Base-by-base conservation (phyloP, 2,888 invertebrate genomes). In the Caenorhabditis panamensis region DNA sequence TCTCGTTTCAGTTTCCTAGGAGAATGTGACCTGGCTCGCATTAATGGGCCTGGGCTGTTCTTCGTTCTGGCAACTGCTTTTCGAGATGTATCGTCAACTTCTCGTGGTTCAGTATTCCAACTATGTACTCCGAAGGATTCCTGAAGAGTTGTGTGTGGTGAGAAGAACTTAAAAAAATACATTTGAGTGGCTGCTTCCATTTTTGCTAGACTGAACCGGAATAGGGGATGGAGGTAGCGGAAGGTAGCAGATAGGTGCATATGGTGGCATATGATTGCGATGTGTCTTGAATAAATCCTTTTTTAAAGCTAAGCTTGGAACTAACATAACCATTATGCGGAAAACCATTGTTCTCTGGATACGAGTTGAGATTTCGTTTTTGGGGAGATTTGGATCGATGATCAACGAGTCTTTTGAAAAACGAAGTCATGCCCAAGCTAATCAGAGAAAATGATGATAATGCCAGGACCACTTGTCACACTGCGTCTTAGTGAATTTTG, bases 61-160 rank as follows among this genome's bases (percentile, higher is more conserved):
- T 58, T 64, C 28, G 4, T 8, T 4, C 2, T n/a, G 4, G 9
- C 20, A 3, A 22, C 28, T 1, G 9, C 36, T n/a, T n/a, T n/a
- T n/a, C n/a, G n/a, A n/a, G n/a, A n/a, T 6, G 47, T n/a, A 28
- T 79, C 76, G 22, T 82, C 75, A n/a, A 56, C 54, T 36, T 79
- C 75, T n/a, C 75, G 66, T 8, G 76, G 72, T 53, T 87, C 87
- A 6, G 87, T 85, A 37, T 87, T 87, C 87, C 87, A 87, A 22
- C 84, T 83, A 18, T 84, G 84, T 26, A 86, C 84, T 2, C 85
- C 86, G 18, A 84, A 72, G 0, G 84, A 84, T n/a, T 86, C 87
- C 87, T 87, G 68, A 9, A 82, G 61, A 1, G 4, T 31, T 31
- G n/a, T n/a, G n/a, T n/a, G n/a, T n/a, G n/a, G n/a, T n/a, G n/a